Conservation (phyloP, 2,797 vertebrate genomes). For the Anomalospiza imberbis region DNA sequence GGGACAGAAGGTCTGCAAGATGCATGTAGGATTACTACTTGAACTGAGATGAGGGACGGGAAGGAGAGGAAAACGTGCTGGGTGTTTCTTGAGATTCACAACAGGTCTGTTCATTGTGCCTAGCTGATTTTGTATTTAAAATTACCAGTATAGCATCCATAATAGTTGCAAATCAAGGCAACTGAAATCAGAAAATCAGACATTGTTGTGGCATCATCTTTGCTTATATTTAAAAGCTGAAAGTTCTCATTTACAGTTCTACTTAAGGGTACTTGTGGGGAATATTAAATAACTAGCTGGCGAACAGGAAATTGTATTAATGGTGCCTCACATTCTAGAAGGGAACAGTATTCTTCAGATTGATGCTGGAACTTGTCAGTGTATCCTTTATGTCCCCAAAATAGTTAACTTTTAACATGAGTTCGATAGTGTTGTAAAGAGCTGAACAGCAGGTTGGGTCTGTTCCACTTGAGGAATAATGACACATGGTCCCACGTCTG, state of each 20-base stretch:
- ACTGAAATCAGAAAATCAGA: not conserved
- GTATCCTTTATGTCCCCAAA: not conserved
- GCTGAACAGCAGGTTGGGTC: rapidly evolving
- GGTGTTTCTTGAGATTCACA: not conserved
- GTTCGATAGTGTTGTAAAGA: not conserved
- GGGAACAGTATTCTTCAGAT: not conserved
- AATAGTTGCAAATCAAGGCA: not conserved
- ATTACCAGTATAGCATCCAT: not conserved
- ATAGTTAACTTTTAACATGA: not conserved
- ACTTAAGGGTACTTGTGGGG: not conserved
- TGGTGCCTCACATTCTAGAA: not conserved
- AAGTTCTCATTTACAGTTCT: not conserved
- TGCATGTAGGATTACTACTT: not conserved
- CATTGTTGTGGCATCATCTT: not conserved
- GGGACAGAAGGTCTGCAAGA: conserved; percentile 2
- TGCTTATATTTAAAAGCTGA: not conserved
- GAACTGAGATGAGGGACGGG: not conserved
- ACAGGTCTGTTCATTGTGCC: not conserved
- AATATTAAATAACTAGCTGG: not conserved
- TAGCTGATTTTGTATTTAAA: not conserved
- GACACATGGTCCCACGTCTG: not conserved
- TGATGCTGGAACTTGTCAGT: not conserved
- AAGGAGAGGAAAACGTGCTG: not conserved
- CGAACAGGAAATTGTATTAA: not conserved
- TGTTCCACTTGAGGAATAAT: not conserved